Evolutionary conservation across 1,140 invertebrate genomes (phyloP).

Genomic region (Pinna nobilis): DNA sequence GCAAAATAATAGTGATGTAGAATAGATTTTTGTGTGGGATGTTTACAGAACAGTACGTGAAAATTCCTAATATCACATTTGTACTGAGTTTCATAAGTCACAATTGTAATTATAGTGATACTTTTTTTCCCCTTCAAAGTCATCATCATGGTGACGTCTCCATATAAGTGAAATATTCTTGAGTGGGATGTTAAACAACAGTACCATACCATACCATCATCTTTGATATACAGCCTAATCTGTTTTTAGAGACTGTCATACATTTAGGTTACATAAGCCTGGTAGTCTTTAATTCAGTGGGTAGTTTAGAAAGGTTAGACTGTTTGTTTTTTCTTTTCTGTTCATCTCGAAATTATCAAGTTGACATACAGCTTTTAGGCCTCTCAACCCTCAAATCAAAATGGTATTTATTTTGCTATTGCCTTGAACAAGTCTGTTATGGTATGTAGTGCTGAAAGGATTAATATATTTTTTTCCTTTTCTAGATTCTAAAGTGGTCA

Average conservation of each 20-base stretch:
- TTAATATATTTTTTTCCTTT: neutral
- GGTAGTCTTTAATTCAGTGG: no score
- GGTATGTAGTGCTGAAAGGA: neutral
- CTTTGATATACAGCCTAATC: no score
- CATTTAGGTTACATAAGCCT: no score
- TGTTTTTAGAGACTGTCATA: no score
- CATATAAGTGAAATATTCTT: no score
- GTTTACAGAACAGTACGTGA: neutral
- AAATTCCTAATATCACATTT: neutral
- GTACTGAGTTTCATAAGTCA: neutral
- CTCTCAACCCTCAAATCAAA: no score
- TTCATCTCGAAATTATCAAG: no score
- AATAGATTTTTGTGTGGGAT: neutral
- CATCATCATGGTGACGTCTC: neutral
- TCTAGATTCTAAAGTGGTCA: conserved; percentile 53
- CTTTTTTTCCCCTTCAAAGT: neutral
- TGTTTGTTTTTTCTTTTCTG: no score
- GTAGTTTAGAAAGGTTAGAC: no score
- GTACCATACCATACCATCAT: no score
- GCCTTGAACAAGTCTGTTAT: neutral
- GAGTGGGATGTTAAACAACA: no score
- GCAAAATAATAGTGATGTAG: neutral
- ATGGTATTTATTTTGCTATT: no score
- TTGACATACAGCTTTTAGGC: neutral
- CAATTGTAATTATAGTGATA: neutral